These are phyloP conservation scores for Ageneiosus marmoratus DNA, from an alignment of 2,113 vertebrate species.

Conservation along the genomic window DNA sequence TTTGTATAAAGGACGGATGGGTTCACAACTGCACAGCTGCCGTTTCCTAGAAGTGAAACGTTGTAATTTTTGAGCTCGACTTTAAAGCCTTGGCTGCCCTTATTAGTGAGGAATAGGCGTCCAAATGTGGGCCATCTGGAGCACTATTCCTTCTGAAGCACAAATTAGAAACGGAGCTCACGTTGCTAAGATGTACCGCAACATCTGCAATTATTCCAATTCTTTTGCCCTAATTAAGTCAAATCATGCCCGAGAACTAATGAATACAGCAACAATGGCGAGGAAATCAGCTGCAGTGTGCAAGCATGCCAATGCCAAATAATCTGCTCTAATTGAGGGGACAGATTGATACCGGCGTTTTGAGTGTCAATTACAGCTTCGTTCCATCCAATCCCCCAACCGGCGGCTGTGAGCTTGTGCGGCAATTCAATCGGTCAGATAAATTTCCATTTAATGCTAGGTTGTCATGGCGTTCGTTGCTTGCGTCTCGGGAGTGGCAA, in stretches of 20 bases:
- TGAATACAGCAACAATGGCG: conserved; percentile 41
- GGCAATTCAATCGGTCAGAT: conserved; percentile 1
- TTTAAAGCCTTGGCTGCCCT: conserved; percentile 25
- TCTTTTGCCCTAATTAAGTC: conserved; percentile 54
- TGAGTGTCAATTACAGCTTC: conserved; percentile 43
- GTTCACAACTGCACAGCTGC: conserved; percentile 6
- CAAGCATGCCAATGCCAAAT: not conserved
- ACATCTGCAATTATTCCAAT: conserved; percentile 44
- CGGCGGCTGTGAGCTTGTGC: not conserved
- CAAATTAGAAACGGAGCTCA: conserved; percentile 28
- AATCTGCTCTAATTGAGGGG: conserved; percentile 42
- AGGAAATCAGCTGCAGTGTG: conserved; percentile 28
- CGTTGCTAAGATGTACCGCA: conserved; percentile 39
- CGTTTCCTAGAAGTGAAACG: not conserved
- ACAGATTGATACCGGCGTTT: conserved; percentile 35
- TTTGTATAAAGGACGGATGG: not conserved
- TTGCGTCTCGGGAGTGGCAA: not conserved
- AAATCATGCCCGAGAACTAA: conserved; percentile 53
- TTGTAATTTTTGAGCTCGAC: conserved; percentile 6
- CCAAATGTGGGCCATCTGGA: conserved; percentile 43
- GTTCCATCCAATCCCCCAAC: conserved; percentile 10
- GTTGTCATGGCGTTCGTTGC: not conserved
- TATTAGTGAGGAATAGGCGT: conserved; percentile 31
- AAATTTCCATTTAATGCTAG: not conserved
- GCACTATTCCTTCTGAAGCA: conserved; percentile 24